Percentiles rank a stretch among this genome's conserved stretches.
phyloP scores from a whole-genome alignment of 2,888 invertebrate genomes.

The Falcaria lacertinaria region DNA sequence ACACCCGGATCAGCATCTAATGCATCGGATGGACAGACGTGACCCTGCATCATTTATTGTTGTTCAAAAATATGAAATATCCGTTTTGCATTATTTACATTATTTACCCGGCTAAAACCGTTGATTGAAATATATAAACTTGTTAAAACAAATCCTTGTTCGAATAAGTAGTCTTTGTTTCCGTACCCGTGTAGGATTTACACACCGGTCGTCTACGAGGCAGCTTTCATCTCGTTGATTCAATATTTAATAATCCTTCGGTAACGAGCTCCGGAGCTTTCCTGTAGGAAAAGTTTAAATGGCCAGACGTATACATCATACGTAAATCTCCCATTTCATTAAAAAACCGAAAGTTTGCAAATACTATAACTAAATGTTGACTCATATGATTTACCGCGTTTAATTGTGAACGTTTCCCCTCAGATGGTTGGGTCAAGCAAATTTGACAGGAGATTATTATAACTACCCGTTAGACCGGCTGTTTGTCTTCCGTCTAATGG shows the following conservation, averaged over 20 bases:
- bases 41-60: constrained; percentile 52
- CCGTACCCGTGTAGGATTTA: constrained; percentile 39
- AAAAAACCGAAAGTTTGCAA: not conserved
- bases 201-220: constrained; percentile 61
- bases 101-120: constrained; percentile 19
- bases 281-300: constrained; percentile 75
- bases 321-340: constrained; percentile 1
- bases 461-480: constrained; percentile 45
- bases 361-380: not conserved
- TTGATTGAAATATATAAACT: constrained; percentile 46
- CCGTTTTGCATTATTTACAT: constrained; percentile 5
- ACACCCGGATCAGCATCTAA: constrained; percentile 60
- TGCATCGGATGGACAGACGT: constrained; percentile 57
- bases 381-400: constrained; percentile 8
- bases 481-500: constrained; percentile 68
- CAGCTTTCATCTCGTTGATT: constrained; percentile 67
- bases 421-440: constrained; percentile 51
- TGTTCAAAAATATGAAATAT: constrained; percentile 12
- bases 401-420: constrained; percentile 30
- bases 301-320: constrained; percentile 38
- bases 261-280: constrained; percentile 64
- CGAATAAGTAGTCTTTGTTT: constrained; percentile 57
- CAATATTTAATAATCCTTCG: constrained; percentile 77
- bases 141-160: constrained; percentile 45
- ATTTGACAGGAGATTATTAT: constrained; percentile 68